Percentiles rank a stretch among this genome's conserved stretches.
Evolutionary conservation across 1,140 invertebrate species (phyloP).

Genomic region (Meteorus sp.): DNA sequence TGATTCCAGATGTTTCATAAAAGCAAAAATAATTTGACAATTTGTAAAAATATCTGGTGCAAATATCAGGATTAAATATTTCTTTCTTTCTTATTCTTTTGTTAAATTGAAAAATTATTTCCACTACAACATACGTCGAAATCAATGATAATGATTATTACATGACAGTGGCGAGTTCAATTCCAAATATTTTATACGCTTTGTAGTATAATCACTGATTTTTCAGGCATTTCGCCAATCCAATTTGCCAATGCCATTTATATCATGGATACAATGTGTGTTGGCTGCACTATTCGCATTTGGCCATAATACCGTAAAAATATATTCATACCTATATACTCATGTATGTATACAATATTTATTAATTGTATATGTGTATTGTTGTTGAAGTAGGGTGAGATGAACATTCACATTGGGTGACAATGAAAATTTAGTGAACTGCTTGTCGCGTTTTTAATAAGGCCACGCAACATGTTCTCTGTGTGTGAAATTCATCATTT

Average conservation of each 20-base stretch:
- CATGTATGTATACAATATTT: neutral
- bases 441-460: slow-evolving; percentile 32
- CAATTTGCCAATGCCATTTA: slow-evolving; percentile 38
- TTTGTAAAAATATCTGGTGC: no score
- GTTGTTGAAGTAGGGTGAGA: neutral
- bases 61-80: no score
- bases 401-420: slow-evolving; percentile 26
- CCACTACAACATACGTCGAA: neutral
- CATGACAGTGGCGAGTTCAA: no score
- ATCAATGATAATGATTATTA: slow-evolving; percentile 9
- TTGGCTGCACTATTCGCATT: slow-evolving; percentile 27
- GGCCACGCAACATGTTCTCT: no score
- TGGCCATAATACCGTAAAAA: slow-evolving; percentile 34
- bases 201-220: slow-evolving; percentile 12
- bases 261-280: slow-evolving; percentile 35
- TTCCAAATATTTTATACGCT: no score
- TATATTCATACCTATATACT: no score
- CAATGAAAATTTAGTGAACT: slow-evolving; percentile 17
- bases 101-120: neutral
- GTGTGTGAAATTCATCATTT: no score
- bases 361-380: no score
- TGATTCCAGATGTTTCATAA: no score
- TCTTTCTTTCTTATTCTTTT: neutral
- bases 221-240: slow-evolving; percentile 26
- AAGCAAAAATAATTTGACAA: no score